Conservation (phyloP, 2,113 vertebrate genomes). For the Sorex fumeus region DNA sequence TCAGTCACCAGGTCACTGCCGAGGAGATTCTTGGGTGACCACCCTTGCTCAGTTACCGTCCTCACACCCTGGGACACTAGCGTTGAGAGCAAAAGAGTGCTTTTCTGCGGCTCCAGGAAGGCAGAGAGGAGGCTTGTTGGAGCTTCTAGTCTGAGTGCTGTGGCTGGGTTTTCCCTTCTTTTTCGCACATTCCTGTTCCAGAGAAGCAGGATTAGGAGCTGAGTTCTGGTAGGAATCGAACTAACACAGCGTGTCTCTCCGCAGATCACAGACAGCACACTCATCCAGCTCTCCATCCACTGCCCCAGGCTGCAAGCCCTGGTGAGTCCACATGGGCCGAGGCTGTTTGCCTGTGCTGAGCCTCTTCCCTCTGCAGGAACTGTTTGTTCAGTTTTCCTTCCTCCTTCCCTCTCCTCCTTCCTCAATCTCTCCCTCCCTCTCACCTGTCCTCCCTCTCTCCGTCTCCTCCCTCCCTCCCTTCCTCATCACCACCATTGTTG, state of each 20-base stretch:
- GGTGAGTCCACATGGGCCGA: slow-evolving; percentile 87
- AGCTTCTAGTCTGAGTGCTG: background rate
- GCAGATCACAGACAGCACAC: slow-evolving; percentile 95
- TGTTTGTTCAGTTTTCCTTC: too few species aligned
- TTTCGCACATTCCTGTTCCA: background rate
- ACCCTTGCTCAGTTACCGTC: background rate
- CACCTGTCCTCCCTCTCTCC: too few species aligned
- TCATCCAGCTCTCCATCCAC: slow-evolving; percentile 95
- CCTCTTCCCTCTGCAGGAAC: background rate
- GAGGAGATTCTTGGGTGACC: background rate
- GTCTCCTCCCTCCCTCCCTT: too few species aligned
- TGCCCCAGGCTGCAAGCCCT: slow-evolving; percentile 94
- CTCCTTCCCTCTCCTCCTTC: too few species aligned
- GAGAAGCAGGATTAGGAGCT: background rate
- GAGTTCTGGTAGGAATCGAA: background rate
- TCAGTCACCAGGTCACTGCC: background rate
- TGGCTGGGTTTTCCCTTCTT: background rate
- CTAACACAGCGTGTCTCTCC: slow-evolving; percentile 67
- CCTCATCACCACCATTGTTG: background rate
- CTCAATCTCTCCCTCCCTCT: too few species aligned
- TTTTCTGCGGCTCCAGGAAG: accelerated
- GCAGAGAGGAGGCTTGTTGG: background rate
- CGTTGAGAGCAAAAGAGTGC: background rate
- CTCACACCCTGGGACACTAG: background rate
- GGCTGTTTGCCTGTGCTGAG: background rate